Conservation (phyloP, 2,888 invertebrate species). For the Apamea epomidion region DNA sequence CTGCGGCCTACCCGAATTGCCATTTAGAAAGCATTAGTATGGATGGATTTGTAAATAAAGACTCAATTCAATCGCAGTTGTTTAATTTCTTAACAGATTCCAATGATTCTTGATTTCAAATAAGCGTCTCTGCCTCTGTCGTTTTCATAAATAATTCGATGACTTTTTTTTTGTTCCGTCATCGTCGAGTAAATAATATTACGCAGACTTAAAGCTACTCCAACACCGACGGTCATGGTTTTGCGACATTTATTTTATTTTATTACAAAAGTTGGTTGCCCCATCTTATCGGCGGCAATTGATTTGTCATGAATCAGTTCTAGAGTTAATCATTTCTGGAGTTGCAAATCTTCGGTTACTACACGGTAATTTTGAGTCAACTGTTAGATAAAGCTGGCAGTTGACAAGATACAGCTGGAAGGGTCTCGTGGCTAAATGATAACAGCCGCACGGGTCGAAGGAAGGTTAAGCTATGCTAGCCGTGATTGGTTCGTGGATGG, state of each 20-base stretch:
- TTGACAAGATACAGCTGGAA: not conserved
- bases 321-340: slow-evolving; percentile 4
- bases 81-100: not conserved
- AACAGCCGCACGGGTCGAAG: not conserved
- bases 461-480: not conserved
- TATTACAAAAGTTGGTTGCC: slow-evolving; percentile 29
- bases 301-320: slow-evolving; percentile 53
- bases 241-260: slow-evolving; percentile 49
- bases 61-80: not conserved
- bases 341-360: slow-evolving; percentile 34
- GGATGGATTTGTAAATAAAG: not conserved
- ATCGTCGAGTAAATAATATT: slow-evolving; percentile 55
- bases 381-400: not conserved
- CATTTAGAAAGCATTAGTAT: no score
- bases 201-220: slow-evolving; percentile 32
- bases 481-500: not conserved
- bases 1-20: no score
- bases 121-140: not conserved
- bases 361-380: not conserved
- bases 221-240: slow-evolving; percentile 23
- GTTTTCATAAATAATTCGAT: slow-evolving; percentile 17
- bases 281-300: slow-evolving; percentile 22
- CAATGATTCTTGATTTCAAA: slow-evolving; percentile 7
- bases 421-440: not conserved
- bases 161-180: slow-evolving; percentile 30